These are phyloP conservation scores for Oscheius sp. DNA, from an alignment of 2,888 invertebrate species.

Conservation along the genomic window DNA sequence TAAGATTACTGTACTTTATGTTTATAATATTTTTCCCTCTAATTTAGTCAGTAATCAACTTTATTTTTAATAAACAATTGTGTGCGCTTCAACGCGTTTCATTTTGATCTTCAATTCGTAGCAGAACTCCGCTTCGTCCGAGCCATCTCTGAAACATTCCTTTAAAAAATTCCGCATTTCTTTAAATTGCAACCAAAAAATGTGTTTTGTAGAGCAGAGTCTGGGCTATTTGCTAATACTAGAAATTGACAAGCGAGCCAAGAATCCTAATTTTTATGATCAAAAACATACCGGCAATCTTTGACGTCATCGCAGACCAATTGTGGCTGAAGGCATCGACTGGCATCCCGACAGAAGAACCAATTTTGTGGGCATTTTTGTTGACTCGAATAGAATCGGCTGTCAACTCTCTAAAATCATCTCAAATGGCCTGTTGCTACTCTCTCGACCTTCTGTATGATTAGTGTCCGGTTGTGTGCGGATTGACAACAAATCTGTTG, in stretches of 20 bases:
- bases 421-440: not conserved
- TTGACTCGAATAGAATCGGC: constrained; percentile 26
- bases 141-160: constrained; percentile 48
- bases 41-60: not conserved
- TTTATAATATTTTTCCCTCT: not conserved
- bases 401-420: constrained; percentile 3
- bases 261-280: no score
- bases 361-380: constrained; percentile 51
- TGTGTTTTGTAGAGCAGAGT: no score
- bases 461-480: constrained; percentile 23
- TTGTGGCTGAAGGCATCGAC: constrained; percentile 44
- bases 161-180: no score
- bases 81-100: constrained; percentile 16
- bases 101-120: constrained; percentile 20
- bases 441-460: constrained; percentile 5
- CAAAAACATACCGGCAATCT: constrained; percentile 46
- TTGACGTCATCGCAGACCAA: constrained; percentile 49
- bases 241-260: no score
- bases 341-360: constrained; percentile 56
- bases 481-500: constrained; percentile 33
- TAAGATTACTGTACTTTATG: not conserved
- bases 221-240: no score
- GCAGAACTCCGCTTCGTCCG: constrained; percentile 52
- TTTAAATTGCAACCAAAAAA: no score
- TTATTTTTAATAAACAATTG: constrained; percentile 29